phyloP scores from a whole-genome alignment of 2,113 vertebrate species.

The Spheniscus mendiculus region DNA sequence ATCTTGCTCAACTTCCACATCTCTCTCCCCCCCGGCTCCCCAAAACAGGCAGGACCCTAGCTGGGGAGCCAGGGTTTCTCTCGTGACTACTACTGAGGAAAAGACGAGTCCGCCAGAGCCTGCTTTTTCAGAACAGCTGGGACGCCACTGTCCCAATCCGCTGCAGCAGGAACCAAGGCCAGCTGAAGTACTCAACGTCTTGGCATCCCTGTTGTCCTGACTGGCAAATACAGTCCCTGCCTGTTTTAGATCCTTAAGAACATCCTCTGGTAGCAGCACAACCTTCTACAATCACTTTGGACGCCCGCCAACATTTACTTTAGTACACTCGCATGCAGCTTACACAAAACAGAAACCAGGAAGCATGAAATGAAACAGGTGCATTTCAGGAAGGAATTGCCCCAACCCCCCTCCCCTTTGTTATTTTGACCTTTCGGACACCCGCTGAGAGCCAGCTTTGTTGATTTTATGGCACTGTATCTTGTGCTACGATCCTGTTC shows the following conservation, averaged over 20 bases:
- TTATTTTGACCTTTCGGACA: background rate
- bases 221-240: fast-evolving
- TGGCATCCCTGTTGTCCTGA: background rate
- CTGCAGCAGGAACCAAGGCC: background rate
- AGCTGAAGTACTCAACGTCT: background rate
- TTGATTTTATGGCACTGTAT: background rate
- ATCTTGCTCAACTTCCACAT: background rate
- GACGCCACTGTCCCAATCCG: background rate
- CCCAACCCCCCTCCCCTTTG: background rate
- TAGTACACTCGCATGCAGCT: background rate
- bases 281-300: background rate
- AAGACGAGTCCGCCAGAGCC: fast-evolving
- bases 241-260: background rate
- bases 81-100: background rate
- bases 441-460: background rate
- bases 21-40: fast-evolving
- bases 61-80: background rate
- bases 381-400: background rate
- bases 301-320: background rate
- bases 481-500: fast-evolving
- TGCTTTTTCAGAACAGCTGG: background rate
- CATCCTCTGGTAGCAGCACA: background rate
- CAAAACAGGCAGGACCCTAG: background rate
- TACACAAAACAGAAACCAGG: background rate
- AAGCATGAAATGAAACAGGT: background rate